Evolutionary conservation across 2,888 invertebrate species (phyloP).

Genomic region (Plebejus melissa): DNA sequence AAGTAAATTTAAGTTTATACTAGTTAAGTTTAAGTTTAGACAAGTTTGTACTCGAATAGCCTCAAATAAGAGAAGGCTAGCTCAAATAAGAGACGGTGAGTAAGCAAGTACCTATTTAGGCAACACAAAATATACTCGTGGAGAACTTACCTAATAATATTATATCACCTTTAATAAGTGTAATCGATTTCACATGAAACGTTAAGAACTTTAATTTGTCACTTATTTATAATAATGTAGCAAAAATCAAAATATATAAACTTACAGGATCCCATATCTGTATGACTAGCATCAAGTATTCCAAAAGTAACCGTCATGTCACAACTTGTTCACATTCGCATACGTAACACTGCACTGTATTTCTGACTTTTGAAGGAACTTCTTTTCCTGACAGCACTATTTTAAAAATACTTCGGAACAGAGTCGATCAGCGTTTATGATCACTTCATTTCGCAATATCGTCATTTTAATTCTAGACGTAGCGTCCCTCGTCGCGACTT

Average conservation of each 20-base stretch:
- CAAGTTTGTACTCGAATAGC: too few relatives aligned
- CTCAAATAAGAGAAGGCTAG: too few relatives aligned
- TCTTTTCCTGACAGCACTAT: slow-evolving; percentile 35
- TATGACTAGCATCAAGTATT: slow-evolving; percentile 57
- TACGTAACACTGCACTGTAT: slow-evolving; percentile 52
- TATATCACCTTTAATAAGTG: too few relatives aligned
- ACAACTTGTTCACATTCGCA: slow-evolving; percentile 39
- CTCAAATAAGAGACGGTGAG: too few relatives aligned
- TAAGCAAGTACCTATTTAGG: too few relatives aligned
- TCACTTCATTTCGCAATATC: slow-evolving; percentile 10
- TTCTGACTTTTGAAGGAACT: slow-evolving; percentile 37
- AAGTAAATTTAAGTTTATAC: too few relatives aligned
- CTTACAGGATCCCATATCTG: slow-evolving; percentile 74
- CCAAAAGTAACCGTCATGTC: slow-evolving; percentile 60
- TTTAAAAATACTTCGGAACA: slow-evolving; percentile 1
- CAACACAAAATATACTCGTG: too few relatives aligned
- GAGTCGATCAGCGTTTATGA: not conserved
- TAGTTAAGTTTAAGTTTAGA: too few relatives aligned
- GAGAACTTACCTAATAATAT: too few relatives aligned
- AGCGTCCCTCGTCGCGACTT: slow-evolving; percentile 30
- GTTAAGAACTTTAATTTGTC: too few relatives aligned
- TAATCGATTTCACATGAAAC: too few relatives aligned
- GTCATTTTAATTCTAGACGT: slow-evolving; percentile 27
- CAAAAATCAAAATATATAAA: slow-evolving; percentile 33
- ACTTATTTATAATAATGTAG: not conserved